Base-by-base conservation (phyloP, 2,888 invertebrate species). In the Pandemis heparana region DNA sequence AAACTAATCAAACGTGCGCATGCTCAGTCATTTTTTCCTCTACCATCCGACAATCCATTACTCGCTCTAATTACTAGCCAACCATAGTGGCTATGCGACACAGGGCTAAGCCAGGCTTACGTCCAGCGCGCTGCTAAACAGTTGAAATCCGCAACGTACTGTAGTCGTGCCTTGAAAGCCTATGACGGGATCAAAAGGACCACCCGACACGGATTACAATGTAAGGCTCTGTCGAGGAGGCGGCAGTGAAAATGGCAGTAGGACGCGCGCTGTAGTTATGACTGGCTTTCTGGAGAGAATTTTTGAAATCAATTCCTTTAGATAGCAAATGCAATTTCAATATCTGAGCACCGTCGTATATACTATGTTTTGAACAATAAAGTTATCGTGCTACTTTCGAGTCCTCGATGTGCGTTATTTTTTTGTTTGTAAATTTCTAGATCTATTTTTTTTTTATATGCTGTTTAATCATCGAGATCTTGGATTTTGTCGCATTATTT, bases 151-250 rank as follows among this genome's bases (percentile, higher is more conserved):
- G 85, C 89, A 87, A 85, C 86, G 88, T 87, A 85, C 81, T 85
- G 84, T 81, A 87, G 86, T 83, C 93, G 92, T 92, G 92, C 91
- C 90, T 90, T 91, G 89, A 90, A 89, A 87, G 90, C 90, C 91
- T 92, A 87, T 89, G 89, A 87, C 86, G 85, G 93, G 93, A 94
- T 94, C 92, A 93, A 89, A 89, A 85, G 86, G 86, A 84, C 82
- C 78, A 77, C 78, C 79, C 78, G 79, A 79, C 75, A 78, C 53
- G 80, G 82, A 82, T 84, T 85, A 83, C 77, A 75, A 76, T 79
- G 81, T 77, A 77, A 77, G 78, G 78, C 66, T 74, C 51, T 51
- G 16, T 59, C 51, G 63, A 56, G 56, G 46, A 12, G 32, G 12
- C 39, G 51, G 72, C 23, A 63, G 46, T 14, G 8, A 64, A 18